These are phyloP conservation scores for Ophiothrix spiculata DNA, from an alignment of 35 echinoderm and acorn worm genomes.

Conservation along the genomic window DNA sequence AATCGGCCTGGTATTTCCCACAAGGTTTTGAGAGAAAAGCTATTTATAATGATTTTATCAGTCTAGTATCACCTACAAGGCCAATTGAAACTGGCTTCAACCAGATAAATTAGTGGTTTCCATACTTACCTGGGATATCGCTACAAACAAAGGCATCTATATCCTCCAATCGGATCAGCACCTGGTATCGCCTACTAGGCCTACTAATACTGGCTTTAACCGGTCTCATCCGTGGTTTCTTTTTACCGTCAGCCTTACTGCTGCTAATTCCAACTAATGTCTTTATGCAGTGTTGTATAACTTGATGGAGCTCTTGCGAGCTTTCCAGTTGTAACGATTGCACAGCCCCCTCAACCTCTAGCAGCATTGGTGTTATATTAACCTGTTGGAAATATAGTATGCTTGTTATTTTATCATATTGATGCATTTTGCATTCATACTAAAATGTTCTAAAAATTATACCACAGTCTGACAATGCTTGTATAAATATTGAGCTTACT, in stretches of 20 bases:
- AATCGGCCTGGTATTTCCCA: no score
- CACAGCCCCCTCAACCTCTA: conserved; percentile 52
- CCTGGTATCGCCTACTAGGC: conserved; percentile 7
- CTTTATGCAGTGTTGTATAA: conserved; percentile 53
- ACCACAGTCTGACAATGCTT: no score
- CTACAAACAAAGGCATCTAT: conserved; percentile 66
- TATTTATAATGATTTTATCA: no score
- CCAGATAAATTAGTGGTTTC: not conserved
- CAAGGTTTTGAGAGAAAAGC: no score
- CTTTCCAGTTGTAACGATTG: conserved; percentile 78
- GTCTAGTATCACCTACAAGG: not conserved
- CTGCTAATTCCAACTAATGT: conserved; percentile 6
- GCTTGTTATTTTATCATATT: not conserved
- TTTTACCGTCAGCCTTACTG: not conserved
- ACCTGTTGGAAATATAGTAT: conserved; percentile 9
- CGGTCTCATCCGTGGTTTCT: conserved; percentile 14
- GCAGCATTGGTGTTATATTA: conserved; percentile 36
- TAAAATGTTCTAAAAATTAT: not conserved
- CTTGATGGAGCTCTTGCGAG: conserved; percentile 49
- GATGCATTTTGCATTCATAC: not conserved
- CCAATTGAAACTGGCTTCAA: not conserved
- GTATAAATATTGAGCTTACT: no score
- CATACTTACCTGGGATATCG: conserved; percentile 49
- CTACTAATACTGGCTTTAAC: conserved; percentile 10
- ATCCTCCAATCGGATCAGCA: conserved; percentile 60